Conservation (phyloP, 2,888 invertebrate genomes). For the Cetonia aurata region DNA sequence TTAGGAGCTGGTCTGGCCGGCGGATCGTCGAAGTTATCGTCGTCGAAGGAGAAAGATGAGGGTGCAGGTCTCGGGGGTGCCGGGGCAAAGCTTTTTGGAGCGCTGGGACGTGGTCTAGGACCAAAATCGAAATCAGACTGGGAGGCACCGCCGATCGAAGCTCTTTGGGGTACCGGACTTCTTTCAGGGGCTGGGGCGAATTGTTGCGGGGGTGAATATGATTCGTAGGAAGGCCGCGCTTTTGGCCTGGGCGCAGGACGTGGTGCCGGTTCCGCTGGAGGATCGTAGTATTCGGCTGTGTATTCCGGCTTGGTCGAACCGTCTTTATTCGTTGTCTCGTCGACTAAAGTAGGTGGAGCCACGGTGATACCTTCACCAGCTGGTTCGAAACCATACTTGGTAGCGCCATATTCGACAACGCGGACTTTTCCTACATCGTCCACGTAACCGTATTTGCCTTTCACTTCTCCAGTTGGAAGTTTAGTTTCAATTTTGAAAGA, state of each 20-base stretch:
- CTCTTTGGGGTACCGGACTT: conserved; percentile 45
- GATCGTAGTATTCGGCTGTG: conserved; percentile 62
- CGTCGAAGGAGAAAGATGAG: conserved; percentile 59
- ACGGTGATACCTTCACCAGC: conserved; percentile 90
- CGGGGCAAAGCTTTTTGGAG: conserved; percentile 53
- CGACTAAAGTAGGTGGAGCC: conserved; percentile 73
- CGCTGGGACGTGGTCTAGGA: conserved; percentile 49
- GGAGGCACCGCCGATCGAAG: conserved; percentile 17
- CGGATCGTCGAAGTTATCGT: conserved; percentile 58
- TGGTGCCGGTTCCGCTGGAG: conserved; percentile 50
- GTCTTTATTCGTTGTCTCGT: conserved; percentile 69
- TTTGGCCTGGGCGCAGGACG: conserved; percentile 54
- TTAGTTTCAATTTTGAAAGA: conserved; percentile 93
- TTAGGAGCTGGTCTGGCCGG: conserved; percentile 57
- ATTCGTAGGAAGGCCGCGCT: conserved; percentile 53
- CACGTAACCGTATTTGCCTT: conserved; percentile 91
- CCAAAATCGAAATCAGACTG: conserved; percentile 41
- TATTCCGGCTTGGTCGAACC: conserved; percentile 64
- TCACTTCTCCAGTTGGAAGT: conserved; percentile 83
- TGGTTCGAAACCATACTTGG: conserved; percentile 89
- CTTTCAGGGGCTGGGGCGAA: conserved; percentile 51
- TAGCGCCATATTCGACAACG: conserved; percentile 90
- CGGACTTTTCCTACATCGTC: conserved; percentile 86
- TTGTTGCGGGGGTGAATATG: conserved; percentile 50
- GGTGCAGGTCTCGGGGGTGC: conserved; percentile 57